Evolutionary conservation across 1,140 invertebrate genomes (phyloP), one percentile per base, ranked within the genome.

Genomic region (Hyles euphorbiae): DNA sequence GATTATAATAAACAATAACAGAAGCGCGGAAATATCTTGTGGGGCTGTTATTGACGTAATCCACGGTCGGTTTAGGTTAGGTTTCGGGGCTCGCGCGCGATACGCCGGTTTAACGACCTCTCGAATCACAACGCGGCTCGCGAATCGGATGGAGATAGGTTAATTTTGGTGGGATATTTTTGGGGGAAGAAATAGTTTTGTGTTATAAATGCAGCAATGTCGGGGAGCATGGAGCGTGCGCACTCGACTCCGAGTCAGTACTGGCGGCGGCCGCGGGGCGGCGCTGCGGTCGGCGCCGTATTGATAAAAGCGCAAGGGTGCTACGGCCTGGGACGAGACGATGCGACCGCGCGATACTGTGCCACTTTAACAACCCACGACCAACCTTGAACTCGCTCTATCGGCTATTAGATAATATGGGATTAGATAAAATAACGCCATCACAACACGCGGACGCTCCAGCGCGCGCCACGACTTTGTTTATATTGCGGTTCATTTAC

Each of bases 221-320:
- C 67, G 70, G 67, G 69, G 73, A 68, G 57, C 67, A 73, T 53
- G 70, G 84, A 83, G 84, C 72, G 72, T 86, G 83, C 84, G 83
- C 84, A 86, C 58, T 84, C 66, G 70, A 67, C 59, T 59, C 72
- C 69, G 62, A 52, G 34, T 63, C 50, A 58, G 63, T 76, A 83
- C 83, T 83, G 83, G 51, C 71, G 68, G 46, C 63, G 66, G 72
- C 69, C 81, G 71, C 32, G 57, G 75, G 82, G 68, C 77, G 83
- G 84, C 82, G 81, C 70, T 76, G 63, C 60, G 46, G 61, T 67
- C 63, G 61, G 34, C 58, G 43, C 34, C 60, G 71, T 87, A 85
- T 85, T 85, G 84, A 87, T 83, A 83, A 83, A 85, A 84, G 74
- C 77, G 83, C 76, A 78, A 78, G 74, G 74, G 70, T 70, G 72